Evolutionary conservation across 2,113 vertebrate genomes (phyloP), one percentile per base, ranked within the genome.

Genomic region (Rhinolophus ferrumequinum): DNA sequence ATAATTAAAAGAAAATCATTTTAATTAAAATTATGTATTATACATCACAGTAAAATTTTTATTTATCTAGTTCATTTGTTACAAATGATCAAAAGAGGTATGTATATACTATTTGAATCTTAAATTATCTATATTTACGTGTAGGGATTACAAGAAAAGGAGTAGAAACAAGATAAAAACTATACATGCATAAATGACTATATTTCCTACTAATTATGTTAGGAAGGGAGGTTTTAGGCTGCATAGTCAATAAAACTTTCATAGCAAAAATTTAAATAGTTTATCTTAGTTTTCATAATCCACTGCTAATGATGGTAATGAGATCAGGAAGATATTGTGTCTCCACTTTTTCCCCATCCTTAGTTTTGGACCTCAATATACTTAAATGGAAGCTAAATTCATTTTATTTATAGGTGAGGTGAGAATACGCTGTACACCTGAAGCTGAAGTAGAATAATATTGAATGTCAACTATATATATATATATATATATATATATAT

Each of bases 161-260:
- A n/a, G 9, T 62, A 90, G 22, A 96, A 90, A 60, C 3, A 66
- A 72, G 6, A 54, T 50, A 67, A 80, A 75, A 90, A 85, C 54
- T 90, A 54, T 62, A 70, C 1, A 70, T 93, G 6, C 14, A 6
- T 79, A 79, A 97, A 76, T 93, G 50, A 67, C 95, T 98, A 95
- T 64, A 50, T 96, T 97, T 89, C 38, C 44, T 96, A 90, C 9
- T 96, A 87, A 77, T 87, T 95, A 60, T 96, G 86, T 88, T 88
- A 80, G 75, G 44, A 93, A 86, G 47, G 67, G 96, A 8, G 0
- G 67, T 93, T 47, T 97, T 96, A 86, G 96, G 58, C 0, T 96
- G 89, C 86, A 94, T 77, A 95, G 88, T 95, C 81, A 97, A 75
- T 76, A 94, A 97, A 95, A 97, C 76, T 93, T 97, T 98, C 82